phyloP scores from a whole-genome alignment of 1,140 invertebrate species.

The Magallana angulata region DNA sequence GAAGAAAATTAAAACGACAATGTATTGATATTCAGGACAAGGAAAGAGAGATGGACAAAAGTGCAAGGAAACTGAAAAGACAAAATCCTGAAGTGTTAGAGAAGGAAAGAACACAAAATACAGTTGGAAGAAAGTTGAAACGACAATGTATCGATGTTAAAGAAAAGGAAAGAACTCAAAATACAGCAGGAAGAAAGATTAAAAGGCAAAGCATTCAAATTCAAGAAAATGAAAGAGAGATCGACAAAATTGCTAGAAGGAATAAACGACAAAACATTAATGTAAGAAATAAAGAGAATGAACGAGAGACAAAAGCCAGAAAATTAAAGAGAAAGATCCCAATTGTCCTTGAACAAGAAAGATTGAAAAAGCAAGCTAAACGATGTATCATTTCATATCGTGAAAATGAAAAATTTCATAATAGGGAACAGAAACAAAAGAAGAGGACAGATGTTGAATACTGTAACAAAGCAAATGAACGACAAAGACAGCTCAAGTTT shows the following conservation, averaged over 20 bases:
- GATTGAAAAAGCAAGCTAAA: conserved; percentile 3
- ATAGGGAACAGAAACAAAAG: background rate
- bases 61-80: background rate
- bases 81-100: background rate
- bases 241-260: no score
- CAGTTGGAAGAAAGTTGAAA: no score
- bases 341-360: background rate
- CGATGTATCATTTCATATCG: conserved; percentile 7
- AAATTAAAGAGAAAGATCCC: background rate
- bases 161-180: no score
- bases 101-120: no score
- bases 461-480: background rate
- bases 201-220: no score
- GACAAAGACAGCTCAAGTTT: conserved; percentile 22
- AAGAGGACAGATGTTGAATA: background rate
- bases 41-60: no score
- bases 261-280: no score
- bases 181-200: no score
- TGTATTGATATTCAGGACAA: no score
- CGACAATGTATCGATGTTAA: no score
- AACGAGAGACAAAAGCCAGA: background rate
- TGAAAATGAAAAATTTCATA: background rate
- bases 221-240: no score
- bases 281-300: background rate
- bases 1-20: no score